Percentiles rank a stretch among this genome's conserved stretches.
Evolutionary conservation across 1,140 invertebrate species (phyloP).

Genomic region (Drosophila ambigua): DNA sequence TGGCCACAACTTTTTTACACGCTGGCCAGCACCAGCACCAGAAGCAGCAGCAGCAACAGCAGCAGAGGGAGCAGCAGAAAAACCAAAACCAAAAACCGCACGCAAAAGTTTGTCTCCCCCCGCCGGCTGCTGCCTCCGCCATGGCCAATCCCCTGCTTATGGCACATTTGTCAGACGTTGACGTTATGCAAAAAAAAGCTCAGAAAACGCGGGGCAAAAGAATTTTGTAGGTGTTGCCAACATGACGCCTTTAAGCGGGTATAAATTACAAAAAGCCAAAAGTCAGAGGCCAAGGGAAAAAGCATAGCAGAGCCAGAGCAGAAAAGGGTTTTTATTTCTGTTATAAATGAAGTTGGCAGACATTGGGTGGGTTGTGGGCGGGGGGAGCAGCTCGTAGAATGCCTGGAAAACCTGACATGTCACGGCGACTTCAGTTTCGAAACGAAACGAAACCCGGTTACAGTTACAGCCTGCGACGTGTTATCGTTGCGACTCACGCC

Average conservation of each 20-base stretch:
- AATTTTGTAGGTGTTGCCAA: slow-evolving; percentile 80
- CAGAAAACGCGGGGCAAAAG: slow-evolving; percentile 43
- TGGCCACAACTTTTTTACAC: slow-evolving; percentile 77
- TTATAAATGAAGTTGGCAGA: slow-evolving; percentile 79
- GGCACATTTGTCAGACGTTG: slow-evolving; percentile 79
- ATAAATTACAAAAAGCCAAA: slow-evolving; percentile 80
- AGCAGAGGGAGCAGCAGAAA: slow-evolving; percentile 32
- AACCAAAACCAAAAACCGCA: slow-evolving; percentile 62
- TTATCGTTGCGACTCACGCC: slow-evolving; percentile 64
- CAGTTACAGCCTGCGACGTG: slow-evolving; percentile 49
- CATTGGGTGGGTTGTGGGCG: slow-evolving; percentile 25
- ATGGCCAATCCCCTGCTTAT: slow-evolving; percentile 62
- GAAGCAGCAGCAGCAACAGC: background rate
- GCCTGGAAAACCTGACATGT: slow-evolving; percentile 66
- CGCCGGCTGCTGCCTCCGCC: slow-evolving; percentile 1
- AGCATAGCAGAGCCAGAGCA: slow-evolving; percentile 1
- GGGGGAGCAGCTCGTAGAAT: background rate
- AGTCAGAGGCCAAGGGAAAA: slow-evolving; percentile 43
- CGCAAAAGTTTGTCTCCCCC: slow-evolving; percentile 60
- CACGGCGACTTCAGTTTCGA: slow-evolving; percentile 45
- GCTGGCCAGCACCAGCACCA: slow-evolving; percentile 37
- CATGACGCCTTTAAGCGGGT: slow-evolving; percentile 79
- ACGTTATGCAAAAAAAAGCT: slow-evolving; percentile 72
- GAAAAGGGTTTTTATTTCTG: slow-evolving; percentile 64
- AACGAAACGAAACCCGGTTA: slow-evolving; percentile 37